Base-by-base conservation (phyloP, 2,113 vertebrate genomes). In the Cyphomyrus discorhynchus region DNA sequence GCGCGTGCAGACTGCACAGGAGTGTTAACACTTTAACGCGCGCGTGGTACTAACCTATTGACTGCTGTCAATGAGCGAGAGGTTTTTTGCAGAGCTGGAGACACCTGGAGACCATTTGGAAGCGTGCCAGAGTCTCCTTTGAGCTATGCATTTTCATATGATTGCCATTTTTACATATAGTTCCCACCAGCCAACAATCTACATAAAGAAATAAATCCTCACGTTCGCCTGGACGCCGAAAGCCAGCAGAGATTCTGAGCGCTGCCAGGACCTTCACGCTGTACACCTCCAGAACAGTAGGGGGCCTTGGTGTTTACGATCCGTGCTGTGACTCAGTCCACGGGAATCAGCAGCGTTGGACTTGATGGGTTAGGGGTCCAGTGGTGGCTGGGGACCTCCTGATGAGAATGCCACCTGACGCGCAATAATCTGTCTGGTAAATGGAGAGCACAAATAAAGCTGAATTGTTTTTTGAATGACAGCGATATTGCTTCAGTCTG, bases 201-300 rank as follows among this genome's bases (percentile, higher is more conserved):
- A 84, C 39, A 84, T 84, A 21, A 47, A 87, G 49, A 13, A 53
- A 87, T 19, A 87, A 87, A 87, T 87, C 85, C 19, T 87, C 47
- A 53, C 21, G 24, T 27, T 86, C 24, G 24, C 45, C 4, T 49
- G n/a, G 45, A 27, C 5, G 15, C 49, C 0, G 9, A 86, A 86
- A 27, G 83, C 83, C 45, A 86, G 27, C 50, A 39, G 85, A 49
- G 85, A 35, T 52, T 27, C 5, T 5, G 85, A 53, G 27, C 27
- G 21, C 27, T 53, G 50, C 50, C 47, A 53, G 42, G 11, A 53
- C 31, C 50, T 35, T 56, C 27, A 87, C 31, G 6, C n/a, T 27
- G n/a, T 35, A 11, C 50, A 53, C 50, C 85, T 53, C 50, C 27
- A 53, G 15, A 27, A 10, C 85, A 87, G 50, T 53, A 53, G 49